Conservation (phyloP, 2,888 invertebrate species). For the Papilio demoleus region DNA sequence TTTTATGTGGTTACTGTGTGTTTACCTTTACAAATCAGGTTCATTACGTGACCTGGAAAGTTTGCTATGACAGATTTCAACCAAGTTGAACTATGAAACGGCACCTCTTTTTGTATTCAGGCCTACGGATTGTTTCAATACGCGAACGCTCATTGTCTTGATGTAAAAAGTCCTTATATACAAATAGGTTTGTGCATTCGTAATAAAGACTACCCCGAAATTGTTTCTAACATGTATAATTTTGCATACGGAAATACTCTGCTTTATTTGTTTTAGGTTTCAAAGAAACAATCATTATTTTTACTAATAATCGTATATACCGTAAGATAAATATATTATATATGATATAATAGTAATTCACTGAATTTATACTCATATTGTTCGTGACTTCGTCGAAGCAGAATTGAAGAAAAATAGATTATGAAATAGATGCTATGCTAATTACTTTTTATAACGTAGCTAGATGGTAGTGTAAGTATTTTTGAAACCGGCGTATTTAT, state of each 20-base stretch:
- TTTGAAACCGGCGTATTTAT: no score
- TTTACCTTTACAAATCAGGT: conserved; percentile 44
- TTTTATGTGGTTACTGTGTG: neutral
- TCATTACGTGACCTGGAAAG: conserved; percentile 42
- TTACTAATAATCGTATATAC: no score
- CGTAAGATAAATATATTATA: no score
- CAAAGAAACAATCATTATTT: no score
- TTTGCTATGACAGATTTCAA: conserved; percentile 16
- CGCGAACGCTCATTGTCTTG: conserved; percentile 22
- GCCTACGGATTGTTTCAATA: conserved; percentile 12
- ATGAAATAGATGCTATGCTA: no score
- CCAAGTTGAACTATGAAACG: conserved; percentile 3
- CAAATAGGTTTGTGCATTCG: conserved; percentile 2
- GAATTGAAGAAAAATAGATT: no score
- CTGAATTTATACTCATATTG: no score
- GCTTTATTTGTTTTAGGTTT: neutral
- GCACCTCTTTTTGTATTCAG: conserved; percentile 33
- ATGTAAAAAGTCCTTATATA: conserved; percentile 12
- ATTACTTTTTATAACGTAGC: no score
- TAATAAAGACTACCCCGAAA: conserved; percentile 23
- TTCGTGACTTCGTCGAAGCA: neutral
- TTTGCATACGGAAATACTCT: neutral
- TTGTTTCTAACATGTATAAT: neutral
- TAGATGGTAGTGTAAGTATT: no score
- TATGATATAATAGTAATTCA: no score